Evolutionary conservation across 2,888 invertebrate species (phyloP), one percentile per base, ranked within the genome.

Genomic region (Panopea generosa): DNA sequence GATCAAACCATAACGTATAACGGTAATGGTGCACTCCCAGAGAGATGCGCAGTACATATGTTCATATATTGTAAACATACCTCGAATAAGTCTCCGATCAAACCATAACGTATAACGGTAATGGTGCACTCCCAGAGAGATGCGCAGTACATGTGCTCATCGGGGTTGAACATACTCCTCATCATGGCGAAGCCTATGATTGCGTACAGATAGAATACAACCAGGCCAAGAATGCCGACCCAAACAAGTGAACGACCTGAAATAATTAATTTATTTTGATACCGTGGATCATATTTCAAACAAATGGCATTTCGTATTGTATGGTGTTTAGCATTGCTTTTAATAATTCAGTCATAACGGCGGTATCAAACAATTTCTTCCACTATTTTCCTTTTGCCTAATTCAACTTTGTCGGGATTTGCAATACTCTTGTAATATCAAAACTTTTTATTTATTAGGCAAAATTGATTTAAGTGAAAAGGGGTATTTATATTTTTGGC

Each of bases 21-120:
- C 90, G 3, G 92, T 91, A 47, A 93, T 85, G n/a, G 92, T 92
- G 74, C 93, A 93, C 84, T 93, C 90, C 89, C 89, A 92, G 3
- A 93, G n/a, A n/a, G n/a, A n/a, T n/a, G n/a, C n/a, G n/a, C n/a
- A n/a, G n/a, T n/a, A n/a, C 47, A 91, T 80, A 65, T 89, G 84
- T 27, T 91, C 86, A 3, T 84, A 84, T 1, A n/a, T n/a, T n/a
- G n/a, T 33, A 33, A 4, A 67, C 85, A 83, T 70, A 92, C 92
- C 86, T 92, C 91, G 79, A 92, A 91, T 45, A 91, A 82, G 67
- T 92, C 92, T 6, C 91, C 92, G 20, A 93, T 89, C 9, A 93
- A 88, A 2, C 93, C 93, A 73, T 92, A 92, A 73, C 92, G 77
- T 56, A 93, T 87, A 57, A 92, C 90, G 4, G 92, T 91, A 47